These are phyloP conservation scores for Carpatolechia fugitivella DNA, from an alignment of 2,888 invertebrate species.

Conservation along the genomic window DNA sequence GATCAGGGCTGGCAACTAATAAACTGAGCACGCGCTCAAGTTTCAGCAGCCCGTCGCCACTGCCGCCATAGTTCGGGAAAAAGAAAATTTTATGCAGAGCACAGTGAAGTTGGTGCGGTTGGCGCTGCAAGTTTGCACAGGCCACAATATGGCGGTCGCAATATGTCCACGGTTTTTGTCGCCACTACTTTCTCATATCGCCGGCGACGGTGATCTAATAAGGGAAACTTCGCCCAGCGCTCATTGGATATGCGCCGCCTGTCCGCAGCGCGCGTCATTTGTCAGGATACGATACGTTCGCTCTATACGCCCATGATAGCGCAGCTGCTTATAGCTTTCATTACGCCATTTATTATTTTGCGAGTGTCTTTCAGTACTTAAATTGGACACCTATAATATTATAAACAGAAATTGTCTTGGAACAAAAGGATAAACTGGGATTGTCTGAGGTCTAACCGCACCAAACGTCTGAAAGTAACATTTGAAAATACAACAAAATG, in stretches of 20 bases:
- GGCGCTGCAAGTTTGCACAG: conserved; percentile 65
- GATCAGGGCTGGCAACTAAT: conserved; percentile 38
- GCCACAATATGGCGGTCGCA: conserved; percentile 61
- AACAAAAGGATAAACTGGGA: conserved; percentile 13
- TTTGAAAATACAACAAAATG: conserved; percentile 10
- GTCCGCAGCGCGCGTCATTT: conserved; percentile 57
- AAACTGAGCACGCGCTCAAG: conserved; percentile 45
- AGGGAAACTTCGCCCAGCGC: conserved; percentile 67
- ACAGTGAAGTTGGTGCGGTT: conserved; percentile 41
- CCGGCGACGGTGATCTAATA: conserved; percentile 69
- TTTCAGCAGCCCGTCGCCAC: conserved; percentile 30
- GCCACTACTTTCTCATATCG: conserved; percentile 67
- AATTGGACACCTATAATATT: too few relatives aligned
- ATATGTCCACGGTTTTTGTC: conserved; percentile 74
- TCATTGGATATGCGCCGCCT: conserved; percentile 71
- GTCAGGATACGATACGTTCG: conserved; percentile 36
- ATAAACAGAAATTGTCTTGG: neutral
- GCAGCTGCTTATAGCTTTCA: neutral
- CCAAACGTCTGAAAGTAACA: conserved; percentile 7
- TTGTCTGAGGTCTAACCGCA: conserved; percentile 7
- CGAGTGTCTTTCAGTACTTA: neutral
- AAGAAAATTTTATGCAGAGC: conserved; percentile 59
- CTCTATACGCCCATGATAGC: neutral
- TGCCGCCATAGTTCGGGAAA: conserved; percentile 34
- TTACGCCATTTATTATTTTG: conserved; percentile 23